phyloP scores from a whole-genome alignment of 2,113 vertebrate species.

The Nothobranchius furzeri region DNA sequence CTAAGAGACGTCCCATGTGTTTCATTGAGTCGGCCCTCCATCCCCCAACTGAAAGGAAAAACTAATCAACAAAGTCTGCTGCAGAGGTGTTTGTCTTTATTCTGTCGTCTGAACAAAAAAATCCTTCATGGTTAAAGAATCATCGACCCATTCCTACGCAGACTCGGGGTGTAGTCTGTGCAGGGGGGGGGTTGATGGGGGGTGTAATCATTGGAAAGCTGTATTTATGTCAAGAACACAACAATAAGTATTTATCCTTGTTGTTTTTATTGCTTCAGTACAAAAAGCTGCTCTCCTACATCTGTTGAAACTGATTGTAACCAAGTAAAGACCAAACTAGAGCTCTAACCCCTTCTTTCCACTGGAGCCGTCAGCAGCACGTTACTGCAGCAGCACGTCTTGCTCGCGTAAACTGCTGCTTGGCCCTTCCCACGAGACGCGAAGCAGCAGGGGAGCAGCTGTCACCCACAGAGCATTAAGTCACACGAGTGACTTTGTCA shows the following conservation, averaged over 20 bases:
- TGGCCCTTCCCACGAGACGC: too few relatives aligned
- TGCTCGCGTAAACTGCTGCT: too few relatives aligned
- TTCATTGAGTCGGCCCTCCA: conserved; percentile 37
- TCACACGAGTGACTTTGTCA: too few relatives aligned
- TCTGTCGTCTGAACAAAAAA: conserved; percentile 4
- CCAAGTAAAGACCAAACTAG: background rate
- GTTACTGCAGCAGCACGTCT: too few relatives aligned
- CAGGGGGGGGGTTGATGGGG: background rate
- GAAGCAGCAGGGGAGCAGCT: too few relatives aligned
- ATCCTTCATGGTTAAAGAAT: background rate
- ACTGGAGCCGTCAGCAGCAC: too few relatives aligned
- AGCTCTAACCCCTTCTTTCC: background rate
- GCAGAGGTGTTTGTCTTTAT: background rate
- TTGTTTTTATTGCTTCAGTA: background rate
- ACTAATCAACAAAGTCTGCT: conserved; percentile 1
- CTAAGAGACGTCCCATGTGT: conserved; percentile 42
- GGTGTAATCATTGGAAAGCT: background rate
- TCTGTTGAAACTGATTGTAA: background rate
- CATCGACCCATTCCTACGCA: background rate
- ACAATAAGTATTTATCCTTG: background rate
- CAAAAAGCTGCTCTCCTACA: background rate
- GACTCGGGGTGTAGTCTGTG: background rate
- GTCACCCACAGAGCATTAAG: too few relatives aligned
- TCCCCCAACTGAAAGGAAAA: conserved; percentile 5
- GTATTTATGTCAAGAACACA: background rate